Evolutionary conservation across 2,888 invertebrate species (phyloP), one percentile per base, ranked within the genome.

Genomic region (Amiota communis): DNA sequence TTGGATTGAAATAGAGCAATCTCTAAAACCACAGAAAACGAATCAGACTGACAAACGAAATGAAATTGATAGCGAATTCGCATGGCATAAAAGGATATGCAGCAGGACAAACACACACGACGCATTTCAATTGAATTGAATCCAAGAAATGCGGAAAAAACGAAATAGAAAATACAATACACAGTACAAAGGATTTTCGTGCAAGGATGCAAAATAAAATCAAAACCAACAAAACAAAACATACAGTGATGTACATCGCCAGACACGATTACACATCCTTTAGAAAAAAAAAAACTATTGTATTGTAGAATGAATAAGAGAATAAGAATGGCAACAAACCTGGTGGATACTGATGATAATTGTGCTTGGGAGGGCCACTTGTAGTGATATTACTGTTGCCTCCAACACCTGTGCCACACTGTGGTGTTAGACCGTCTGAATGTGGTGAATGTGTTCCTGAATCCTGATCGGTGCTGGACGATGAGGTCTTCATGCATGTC

Each of bases 401-500:
- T 51, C 67, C 70, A 13, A 53, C 77, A 53, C 78, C 75, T 51
- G 23, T 53, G n/a, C 51, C 67, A 72, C 84, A 82, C 70, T 87
- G 87, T 8, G 85, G 80, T 48, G 84, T 81, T 72, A 86, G 86
- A 10, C 87, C 88, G 76, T 90, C 90, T 2, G 90, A 89, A 73
- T 90, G 89, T 10, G 90, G 89, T 6, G 90, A 90, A 71, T 89
- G 89, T 15, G 90, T 90, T 53, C 90, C 90, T n/a, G 90, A 90
- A 72, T 89, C 88, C 78, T 89, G 89, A 80, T 89, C 88, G 17
- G 89, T 89, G 72, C 89, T 89, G 8, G 88, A 81, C 3, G 89
- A 89, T 10, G 90, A 89, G 63, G 89, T 87, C 77, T 90, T 90
- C 76, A 89, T 87, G 82, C 89, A 88, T 36, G 88, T 87, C 47